Conservation (phyloP, 1,140 invertebrate species). For the Samia ricini region DNA sequence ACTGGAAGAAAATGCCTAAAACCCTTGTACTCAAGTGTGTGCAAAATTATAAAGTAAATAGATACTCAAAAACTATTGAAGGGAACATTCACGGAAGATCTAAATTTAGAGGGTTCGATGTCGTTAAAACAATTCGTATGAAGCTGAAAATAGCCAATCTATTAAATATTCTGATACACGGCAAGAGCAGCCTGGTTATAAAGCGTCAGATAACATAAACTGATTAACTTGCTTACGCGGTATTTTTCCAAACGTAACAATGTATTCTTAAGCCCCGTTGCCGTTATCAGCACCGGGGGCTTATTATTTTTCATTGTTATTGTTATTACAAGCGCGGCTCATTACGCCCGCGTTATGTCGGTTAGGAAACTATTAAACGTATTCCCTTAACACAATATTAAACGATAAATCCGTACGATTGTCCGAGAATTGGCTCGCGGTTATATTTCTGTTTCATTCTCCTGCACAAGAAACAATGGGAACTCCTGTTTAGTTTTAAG, state of each 20-base stretch:
- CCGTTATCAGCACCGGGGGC: conserved; percentile 6
- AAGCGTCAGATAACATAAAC: too few species aligned
- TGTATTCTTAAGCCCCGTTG: background rate
- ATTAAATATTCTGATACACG: too few species aligned
- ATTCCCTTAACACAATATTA: conserved; percentile 65
- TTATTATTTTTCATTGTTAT: conserved; percentile 69
- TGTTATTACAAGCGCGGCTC: conserved; percentile 48
- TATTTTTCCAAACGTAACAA: background rate
- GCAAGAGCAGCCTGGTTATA: too few species aligned
- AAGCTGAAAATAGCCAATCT: too few species aligned
- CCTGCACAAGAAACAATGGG: conserved; percentile 2
- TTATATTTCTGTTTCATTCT: conserved; percentile 15
- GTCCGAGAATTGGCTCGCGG: conserved; percentile 10
- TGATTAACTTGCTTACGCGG: too few species aligned
- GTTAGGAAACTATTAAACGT: conserved; percentile 5
- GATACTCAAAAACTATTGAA: too few species aligned
- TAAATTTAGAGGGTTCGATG: too few species aligned
- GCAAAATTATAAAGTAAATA: too few species aligned
- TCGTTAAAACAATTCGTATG: too few species aligned
- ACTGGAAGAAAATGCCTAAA: too few species aligned
- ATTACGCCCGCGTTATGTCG: conserved; percentile 52
- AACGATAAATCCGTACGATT: conserved; percentile 39
- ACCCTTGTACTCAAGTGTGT: too few species aligned
- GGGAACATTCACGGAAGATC: too few species aligned
- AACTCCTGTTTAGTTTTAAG: conserved; percentile 7